These are phyloP conservation scores for Patella caerulea DNA, from an alignment of 2,888 invertebrate species.

Conservation along the genomic window DNA sequence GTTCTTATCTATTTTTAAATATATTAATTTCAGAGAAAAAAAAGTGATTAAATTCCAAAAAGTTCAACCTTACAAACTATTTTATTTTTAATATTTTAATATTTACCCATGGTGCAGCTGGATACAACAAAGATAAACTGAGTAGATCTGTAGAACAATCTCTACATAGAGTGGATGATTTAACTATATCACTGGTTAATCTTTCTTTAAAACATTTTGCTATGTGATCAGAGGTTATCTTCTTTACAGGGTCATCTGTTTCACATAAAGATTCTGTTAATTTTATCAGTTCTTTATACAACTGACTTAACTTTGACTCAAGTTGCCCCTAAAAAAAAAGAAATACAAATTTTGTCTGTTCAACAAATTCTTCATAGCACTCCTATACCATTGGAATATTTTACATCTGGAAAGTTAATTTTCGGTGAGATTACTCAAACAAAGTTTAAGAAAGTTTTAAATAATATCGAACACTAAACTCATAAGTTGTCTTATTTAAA, in stretches of 20 bases:
- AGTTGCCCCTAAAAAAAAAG: conserved; percentile 54
- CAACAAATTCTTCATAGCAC: too few relatives aligned
- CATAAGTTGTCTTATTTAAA: too few relatives aligned
- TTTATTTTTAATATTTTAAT: background rate
- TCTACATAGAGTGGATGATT: conserved; percentile 56
- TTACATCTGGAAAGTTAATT: too few relatives aligned
- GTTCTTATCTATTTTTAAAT: too few relatives aligned
- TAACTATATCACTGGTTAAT: conserved; percentile 49
- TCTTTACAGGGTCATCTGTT: background rate
- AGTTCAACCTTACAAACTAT: too few relatives aligned
- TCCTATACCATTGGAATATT: too few relatives aligned
- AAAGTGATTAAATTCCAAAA: too few relatives aligned
- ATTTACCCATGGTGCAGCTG: conserved; percentile 67
- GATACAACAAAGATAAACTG: conserved; percentile 60
- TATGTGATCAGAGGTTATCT: conserved; percentile 43
- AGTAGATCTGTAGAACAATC: conserved; percentile 58
- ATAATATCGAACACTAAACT: too few relatives aligned
- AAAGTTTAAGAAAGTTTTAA: too few relatives aligned
- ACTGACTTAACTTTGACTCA: conserved; percentile 57
- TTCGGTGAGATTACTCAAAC: too few relatives aligned
- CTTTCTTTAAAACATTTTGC: conserved; percentile 49
- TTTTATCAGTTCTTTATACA: conserved; percentile 60
- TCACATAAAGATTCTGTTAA: conserved; percentile 44
- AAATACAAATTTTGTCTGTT: conserved; percentile 2
- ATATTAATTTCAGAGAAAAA: too few relatives aligned